Conservation (phyloP, 2,888 invertebrate genomes). For the Agriopis marginaria region DNA sequence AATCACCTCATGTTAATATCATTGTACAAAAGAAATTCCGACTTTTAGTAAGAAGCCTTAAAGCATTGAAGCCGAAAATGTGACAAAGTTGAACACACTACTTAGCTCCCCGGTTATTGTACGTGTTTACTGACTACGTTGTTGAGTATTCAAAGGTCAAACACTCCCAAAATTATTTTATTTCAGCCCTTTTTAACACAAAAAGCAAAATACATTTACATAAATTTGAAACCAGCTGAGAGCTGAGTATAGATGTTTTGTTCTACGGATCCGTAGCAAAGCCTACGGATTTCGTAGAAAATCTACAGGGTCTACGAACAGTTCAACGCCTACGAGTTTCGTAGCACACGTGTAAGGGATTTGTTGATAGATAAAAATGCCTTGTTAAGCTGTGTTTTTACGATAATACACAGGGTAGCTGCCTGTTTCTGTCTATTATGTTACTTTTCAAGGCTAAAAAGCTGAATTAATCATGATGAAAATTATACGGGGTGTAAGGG, state of each 20-base stretch:
- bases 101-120: not conserved
- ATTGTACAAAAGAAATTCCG: too few species aligned
- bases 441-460: too few species aligned
- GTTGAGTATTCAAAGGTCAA: not conserved
- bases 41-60: too few species aligned
- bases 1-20: too few species aligned
- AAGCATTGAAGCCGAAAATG: too few species aligned
- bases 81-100: too few species aligned
- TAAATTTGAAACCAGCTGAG: not conserved
- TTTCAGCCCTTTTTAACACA: not conserved
- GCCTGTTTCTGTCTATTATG: not conserved
- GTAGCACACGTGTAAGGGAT: constrained; percentile 17
- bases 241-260: not conserved
- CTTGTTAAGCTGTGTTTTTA: not conserved
- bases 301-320: constrained; percentile 15
- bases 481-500: too few species aligned
- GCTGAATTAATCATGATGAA: too few species aligned
- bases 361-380: not conserved
- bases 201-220: not conserved
- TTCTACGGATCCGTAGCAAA: constrained; percentile 12
- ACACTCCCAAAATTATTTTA: not conserved
- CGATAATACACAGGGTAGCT: not conserved
- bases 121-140: not conserved
- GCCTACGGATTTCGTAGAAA: constrained; percentile 20
- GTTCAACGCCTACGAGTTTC: not conserved